phyloP scores from a whole-genome alignment of 2,113 vertebrate genomes.

The Atlantisia rogersi region DNA sequence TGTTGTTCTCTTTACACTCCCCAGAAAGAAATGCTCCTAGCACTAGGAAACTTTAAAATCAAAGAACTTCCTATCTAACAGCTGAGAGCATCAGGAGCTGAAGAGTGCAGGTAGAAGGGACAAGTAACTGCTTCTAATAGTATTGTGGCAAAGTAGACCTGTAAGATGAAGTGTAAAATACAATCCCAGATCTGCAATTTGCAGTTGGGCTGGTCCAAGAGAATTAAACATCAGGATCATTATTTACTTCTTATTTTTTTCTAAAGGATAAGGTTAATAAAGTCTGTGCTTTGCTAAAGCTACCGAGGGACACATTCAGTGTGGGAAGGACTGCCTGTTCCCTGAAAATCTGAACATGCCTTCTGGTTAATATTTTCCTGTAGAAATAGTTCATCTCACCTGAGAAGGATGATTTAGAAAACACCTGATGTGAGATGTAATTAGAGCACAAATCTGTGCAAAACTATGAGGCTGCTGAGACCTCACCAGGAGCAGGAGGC shows the following conservation, averaged over 20 bases:
- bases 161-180: not conserved
- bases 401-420: slow-evolving; percentile 37
- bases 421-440: slow-evolving; percentile 9
- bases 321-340: not conserved
- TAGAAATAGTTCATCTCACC: slow-evolving; percentile 27
- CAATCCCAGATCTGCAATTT: not conserved
- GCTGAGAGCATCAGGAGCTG: not conserved
- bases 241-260: not conserved
- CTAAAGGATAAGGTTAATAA: not conserved
- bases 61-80: not conserved
- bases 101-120: not conserved
- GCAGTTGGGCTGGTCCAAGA: not conserved
- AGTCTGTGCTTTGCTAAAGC: not conserved
- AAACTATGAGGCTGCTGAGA: not conserved
- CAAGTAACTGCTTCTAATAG: not conserved
- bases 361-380: slow-evolving; percentile 21
- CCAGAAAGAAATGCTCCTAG: not conserved
- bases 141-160: not conserved
- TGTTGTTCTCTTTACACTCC: not conserved
- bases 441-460: not conserved
- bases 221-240: not conserved
- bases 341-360: not conserved
- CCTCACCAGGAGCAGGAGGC: not conserved
- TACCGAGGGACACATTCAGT: not conserved
- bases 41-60: not conserved